These are phyloP conservation scores for Copidosoma floridanum DNA, from an alignment of 1,140 invertebrate species.

Conservation along the genomic window DNA sequence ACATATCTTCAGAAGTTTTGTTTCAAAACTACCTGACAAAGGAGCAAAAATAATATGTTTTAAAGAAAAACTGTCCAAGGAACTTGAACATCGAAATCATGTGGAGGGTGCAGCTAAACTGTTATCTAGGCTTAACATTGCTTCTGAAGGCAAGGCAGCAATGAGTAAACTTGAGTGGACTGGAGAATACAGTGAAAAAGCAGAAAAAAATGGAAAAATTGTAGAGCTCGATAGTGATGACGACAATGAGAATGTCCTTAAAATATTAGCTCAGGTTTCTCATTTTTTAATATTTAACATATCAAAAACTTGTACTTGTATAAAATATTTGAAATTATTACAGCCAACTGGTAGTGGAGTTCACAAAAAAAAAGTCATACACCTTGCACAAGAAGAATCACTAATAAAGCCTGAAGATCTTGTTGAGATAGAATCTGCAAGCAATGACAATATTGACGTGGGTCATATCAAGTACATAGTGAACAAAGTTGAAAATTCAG, in stretches of 20 bases:
- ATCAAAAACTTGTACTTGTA: neutral
- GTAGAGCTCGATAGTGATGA: constrained; percentile 65
- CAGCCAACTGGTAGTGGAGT: constrained; percentile 56
- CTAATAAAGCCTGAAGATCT: constrained; percentile 65
- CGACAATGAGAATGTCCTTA: constrained; percentile 65
- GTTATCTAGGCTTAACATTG: constrained; percentile 63
- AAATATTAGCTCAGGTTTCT: constrained; percentile 62
- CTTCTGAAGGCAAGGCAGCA: constrained; percentile 56
- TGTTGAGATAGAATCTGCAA: constrained; percentile 56
- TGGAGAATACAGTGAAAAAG: constrained; percentile 52
- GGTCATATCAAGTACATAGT: constrained; percentile 63
- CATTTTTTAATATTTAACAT: constrained; percentile 9
- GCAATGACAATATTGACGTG: constrained; percentile 30
- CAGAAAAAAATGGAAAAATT: constrained; percentile 36
- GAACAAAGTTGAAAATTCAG: constrained; percentile 57
- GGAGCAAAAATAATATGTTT: constrained; percentile 64
- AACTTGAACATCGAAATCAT: constrained; percentile 60
- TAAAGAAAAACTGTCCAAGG: constrained; percentile 57
- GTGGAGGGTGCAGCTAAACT: constrained; percentile 61
- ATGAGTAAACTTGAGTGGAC: constrained; percentile 69
- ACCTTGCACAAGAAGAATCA: constrained; percentile 56
- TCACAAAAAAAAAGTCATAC: constrained; percentile 61
- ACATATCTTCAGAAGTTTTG: constrained; percentile 43
- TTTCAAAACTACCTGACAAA: constrained; percentile 65
- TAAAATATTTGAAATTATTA: neutral